Base-by-base conservation (phyloP, 2,113 vertebrate genomes). In the Euleptes europaea region DNA sequence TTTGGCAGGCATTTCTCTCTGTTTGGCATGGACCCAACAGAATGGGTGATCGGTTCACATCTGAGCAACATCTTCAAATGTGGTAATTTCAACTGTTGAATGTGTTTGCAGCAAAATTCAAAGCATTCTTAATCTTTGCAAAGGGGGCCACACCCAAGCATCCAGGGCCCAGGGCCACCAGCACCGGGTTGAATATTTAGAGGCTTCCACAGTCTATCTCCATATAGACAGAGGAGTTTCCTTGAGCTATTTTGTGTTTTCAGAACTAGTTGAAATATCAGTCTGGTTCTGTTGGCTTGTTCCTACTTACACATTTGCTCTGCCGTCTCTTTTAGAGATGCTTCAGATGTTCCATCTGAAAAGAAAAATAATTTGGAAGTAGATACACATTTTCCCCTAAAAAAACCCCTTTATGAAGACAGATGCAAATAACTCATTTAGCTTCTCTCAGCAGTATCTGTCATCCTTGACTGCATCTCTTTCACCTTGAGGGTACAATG, bases 351-450 rank as follows among this genome's bases (percentile, higher is more conserved):
- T 70, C 54, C 38, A 44, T 78, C 49, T 49, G 76, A 80, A 79
- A 73, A 80, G 47, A 69, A 63, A 72, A 47, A 63, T 63, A 44
- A 74, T 73, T 83, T 73, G 38, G 42, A 73, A 31, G 21, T 28
- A 38, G 14, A 38, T 38, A 79, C 13, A 73, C 47, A 49, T 85
- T 63, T 71, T 71, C 33, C 19, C n/a, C n/a, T n/a, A n/a, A n/a
- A 38, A 79, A 19, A 28, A 44, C 23, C 19, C 9, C 63, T 85
- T 80, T 60, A 80, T 73, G 84, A 80, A 79, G 84, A 73, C 69
- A 80, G 54, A 85, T 80, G 77, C 76, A 85, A 85, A 79, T 80
- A 85, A 80, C 80, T 80, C 76, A 70, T 65, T 85, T 85, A 73
- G 42, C 54, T 80, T 85, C 77, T 85, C 77, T 85, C 40, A 14